Base-by-base conservation (phyloP, 2,113 vertebrate species). In the Sceloporus tristichus region DNA sequence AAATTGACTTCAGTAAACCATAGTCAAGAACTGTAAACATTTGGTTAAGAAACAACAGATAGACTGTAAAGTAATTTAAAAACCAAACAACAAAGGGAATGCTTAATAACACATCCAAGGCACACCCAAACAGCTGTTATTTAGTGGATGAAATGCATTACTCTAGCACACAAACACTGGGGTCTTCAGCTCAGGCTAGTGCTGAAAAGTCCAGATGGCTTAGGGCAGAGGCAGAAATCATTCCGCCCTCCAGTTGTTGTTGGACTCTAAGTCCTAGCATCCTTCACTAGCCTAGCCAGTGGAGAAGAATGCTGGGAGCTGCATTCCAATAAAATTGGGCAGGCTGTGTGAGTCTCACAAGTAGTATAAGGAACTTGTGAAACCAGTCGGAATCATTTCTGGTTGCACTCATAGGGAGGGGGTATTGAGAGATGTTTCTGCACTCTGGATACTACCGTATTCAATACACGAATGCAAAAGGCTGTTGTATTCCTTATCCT, bases 131-230 rank as follows among this genome's bases (percentile, higher is more conserved):
- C 25, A 70, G 27, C 48, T 48, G 27, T 23, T 66, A 54, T n/a
- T 70, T 38, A 86, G 21, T 29, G 5, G 38, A 77, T 85, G 23
- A 68, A 18, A n/a, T 78, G 66, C 21, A 21, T n/a, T 54, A 18
- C n/a, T 79, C 38, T 27, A 42, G 29, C 38, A 76, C 6, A 40
- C 34, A 75, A 76, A 25, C 27, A 42, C 16, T 38, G n/a, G 53
- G n/a, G 73, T 68, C n/a, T 65, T 14, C 70, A 48, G 23, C 71
- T 25, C 54, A 38, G 34, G n/a, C 29, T 25, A 62, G 13, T 66
- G 59, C 75, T 73, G 74, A 86, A 5, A 62, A 77, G 19, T 85
- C 34, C 29, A 77, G 56, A 68, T 65, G 56, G 79, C n/a, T 81
- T 62, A 9, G 34, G 34, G 21, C 9, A 65, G 5, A 16, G 71